Evolutionary conservation across 2,888 invertebrate species (phyloP).

Genomic region (Theodoxus fluviatilis): DNA sequence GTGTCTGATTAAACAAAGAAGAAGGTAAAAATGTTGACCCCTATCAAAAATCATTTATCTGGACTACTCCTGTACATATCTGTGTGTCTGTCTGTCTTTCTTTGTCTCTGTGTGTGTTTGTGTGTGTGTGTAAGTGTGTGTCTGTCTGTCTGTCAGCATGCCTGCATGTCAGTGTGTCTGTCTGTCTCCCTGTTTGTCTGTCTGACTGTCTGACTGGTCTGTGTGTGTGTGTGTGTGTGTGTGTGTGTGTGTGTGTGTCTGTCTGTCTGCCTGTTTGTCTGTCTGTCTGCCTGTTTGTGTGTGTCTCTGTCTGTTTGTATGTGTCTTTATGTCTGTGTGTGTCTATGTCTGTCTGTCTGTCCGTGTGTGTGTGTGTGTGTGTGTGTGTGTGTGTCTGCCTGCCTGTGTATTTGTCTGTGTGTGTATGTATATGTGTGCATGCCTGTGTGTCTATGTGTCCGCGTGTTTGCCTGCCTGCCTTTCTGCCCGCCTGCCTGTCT

Average conservation of each 20-base stretch:
- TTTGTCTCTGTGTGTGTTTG: background rate
- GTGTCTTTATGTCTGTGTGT: background rate
- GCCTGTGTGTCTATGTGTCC: background rate
- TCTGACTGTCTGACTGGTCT: background rate
- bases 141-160: background rate
- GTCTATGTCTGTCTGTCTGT: background rate
- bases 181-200: background rate
- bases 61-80: background rate
- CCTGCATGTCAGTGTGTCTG: background rate
- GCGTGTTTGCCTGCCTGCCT: too few relatives aligned
- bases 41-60: too few relatives aligned
- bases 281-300: constrained; percentile 18
- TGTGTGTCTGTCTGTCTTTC: background rate
- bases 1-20: too few relatives aligned
- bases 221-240: background rate
- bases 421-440: background rate
- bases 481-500: too few relatives aligned
- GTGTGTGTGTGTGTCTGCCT: constrained; percentile 14
- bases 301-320: background rate
- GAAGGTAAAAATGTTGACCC: too few relatives aligned
- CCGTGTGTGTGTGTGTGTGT: constrained; percentile 12
- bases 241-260: background rate
- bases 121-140: background rate
- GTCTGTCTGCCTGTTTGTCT: background rate
- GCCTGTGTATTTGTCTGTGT: constrained; percentile 15